Conservation (phyloP, 2,888 invertebrate species). For the Patella depressa region DNA sequence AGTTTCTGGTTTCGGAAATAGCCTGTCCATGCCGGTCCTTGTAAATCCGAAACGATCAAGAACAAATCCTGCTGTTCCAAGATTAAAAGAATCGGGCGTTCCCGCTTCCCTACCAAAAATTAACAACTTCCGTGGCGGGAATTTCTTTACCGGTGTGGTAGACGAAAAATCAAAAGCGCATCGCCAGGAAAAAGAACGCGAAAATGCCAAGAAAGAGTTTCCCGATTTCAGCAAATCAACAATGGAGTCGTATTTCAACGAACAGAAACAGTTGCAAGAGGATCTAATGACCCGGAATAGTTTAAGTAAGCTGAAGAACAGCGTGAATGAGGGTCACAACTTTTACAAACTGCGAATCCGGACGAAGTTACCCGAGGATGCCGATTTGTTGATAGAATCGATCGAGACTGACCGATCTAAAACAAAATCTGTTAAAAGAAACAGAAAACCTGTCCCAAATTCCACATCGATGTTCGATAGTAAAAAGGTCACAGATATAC, state of each 20-base stretch:
- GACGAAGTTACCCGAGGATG: conserved; percentile 14
- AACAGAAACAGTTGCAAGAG: conserved; percentile 44
- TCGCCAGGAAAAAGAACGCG: not conserved
- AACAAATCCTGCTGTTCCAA: conserved; percentile 5
- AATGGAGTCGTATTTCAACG: conserved; percentile 40
- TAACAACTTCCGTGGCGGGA: not conserved
- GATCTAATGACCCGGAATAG: conserved; percentile 47
- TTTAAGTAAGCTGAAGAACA: conserved; percentile 36
- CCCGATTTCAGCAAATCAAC: conserved; percentile 38
- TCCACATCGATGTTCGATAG: no score
- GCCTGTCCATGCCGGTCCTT: not conserved
- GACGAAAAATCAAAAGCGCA: not conserved
- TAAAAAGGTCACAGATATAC: no score
- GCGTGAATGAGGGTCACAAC: conserved; percentile 28
- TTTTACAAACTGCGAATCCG: conserved; percentile 34
- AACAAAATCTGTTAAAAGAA: not conserved
- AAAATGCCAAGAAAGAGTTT: conserved; percentile 11
- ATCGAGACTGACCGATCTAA: not conserved
- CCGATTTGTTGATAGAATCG: not conserved
- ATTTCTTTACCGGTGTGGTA: not conserved
- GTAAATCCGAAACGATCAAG: not conserved
- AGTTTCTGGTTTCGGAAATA: not conserved
- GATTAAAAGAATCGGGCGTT: not conserved
- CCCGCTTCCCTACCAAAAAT: not conserved
- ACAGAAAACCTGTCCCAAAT: no score